Evolutionary conservation across 2,797 vertebrate genomes (phyloP).

Genomic region (Picus viridis): DNA sequence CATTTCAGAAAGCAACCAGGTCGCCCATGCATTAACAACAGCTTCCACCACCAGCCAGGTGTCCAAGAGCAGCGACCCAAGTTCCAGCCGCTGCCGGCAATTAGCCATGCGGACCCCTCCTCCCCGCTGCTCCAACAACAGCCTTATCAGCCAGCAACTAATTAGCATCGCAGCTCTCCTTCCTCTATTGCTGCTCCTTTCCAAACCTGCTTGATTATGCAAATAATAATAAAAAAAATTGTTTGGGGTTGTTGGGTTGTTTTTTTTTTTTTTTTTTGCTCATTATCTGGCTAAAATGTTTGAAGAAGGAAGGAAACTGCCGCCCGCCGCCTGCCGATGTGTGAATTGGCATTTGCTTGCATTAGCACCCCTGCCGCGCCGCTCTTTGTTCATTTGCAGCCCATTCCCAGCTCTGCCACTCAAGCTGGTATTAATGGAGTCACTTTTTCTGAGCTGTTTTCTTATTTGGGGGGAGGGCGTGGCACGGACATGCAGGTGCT

Average conservation of each 20-base stretch:
- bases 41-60: neutral
- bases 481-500: too few relatives aligned
- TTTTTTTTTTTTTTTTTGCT: neutral
- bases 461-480: neutral
- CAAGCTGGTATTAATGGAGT: constrained; percentile 13
- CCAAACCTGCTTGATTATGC: neutral
- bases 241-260: neutral
- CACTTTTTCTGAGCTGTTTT: neutral
- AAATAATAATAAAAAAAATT: neutral
- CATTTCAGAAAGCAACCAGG: neutral
- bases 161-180: neutral
- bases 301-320: constrained; percentile 45
- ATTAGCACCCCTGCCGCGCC: neutral
- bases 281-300: constrained; percentile 53
- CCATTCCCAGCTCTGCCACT: constrained; percentile 40
- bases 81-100: neutral
- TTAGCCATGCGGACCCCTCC: rapidly evolving
- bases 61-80: neutral
- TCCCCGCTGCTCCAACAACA: neutral
- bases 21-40: neutral
- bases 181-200: neutral
- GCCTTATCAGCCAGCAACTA: neutral
- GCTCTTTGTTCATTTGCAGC: constrained; percentile 46
- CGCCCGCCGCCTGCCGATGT: neutral
- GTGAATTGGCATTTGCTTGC: constrained; percentile 45